Evolutionary conservation across 2,113 vertebrate genomes (phyloP).

Genomic region (Sialia sialis): DNA sequence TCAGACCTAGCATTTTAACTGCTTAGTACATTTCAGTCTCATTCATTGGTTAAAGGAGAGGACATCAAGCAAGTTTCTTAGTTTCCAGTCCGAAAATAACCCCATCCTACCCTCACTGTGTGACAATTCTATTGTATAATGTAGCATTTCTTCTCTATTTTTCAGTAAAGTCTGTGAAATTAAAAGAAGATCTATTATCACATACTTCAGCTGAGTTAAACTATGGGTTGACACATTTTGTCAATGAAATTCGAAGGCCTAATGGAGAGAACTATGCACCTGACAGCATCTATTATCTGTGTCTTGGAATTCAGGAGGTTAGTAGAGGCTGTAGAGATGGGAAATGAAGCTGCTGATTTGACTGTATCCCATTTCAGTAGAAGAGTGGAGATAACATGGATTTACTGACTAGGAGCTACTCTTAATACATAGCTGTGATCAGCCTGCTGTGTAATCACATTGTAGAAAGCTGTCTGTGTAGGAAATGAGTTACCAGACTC

Average conservation of each 20-base stretch:
- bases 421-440: not conserved
- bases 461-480: not conserved
- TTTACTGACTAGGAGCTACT: not conserved
- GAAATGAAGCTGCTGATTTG: not conserved
- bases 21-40: not conserved
- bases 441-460: not conserved
- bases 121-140: slow-evolving; percentile 39
- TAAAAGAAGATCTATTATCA: slow-evolving; percentile 85
- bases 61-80: not conserved
- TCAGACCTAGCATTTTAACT: not conserved
- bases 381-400: not conserved
- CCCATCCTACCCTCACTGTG: not conserved
- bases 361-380: not conserved
- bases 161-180: slow-evolving; percentile 77
- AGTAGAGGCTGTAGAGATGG: slow-evolving; percentile 55
- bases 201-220: slow-evolving; percentile 84
- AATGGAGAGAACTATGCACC: slow-evolving; percentile 90
- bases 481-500: not conserved
- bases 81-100: not conserved
- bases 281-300: slow-evolving; percentile 97
- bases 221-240: slow-evolving; percentile 83
- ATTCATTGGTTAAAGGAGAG: not conserved
- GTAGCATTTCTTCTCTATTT: slow-evolving; percentile 45
- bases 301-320: slow-evolving; percentile 97
- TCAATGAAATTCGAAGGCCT: slow-evolving; percentile 89